Percentiles rank a stretch among this genome's conserved stretches.
phyloP scores from a whole-genome alignment of 2,797 vertebrate genomes.

The Anabas testudineus region DNA sequence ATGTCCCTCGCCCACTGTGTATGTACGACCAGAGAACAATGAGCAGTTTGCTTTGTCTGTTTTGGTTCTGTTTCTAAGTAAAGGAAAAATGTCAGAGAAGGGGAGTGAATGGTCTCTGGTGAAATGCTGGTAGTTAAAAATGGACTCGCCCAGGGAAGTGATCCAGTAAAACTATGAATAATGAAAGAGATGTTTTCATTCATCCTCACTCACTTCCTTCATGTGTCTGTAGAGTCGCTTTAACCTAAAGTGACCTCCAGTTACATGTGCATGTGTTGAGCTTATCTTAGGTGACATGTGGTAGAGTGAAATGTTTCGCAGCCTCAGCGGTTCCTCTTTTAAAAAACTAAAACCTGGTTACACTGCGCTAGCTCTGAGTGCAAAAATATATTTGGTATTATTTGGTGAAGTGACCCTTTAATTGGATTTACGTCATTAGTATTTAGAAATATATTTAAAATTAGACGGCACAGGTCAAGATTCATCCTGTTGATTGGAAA shows the following conservation, averaged over 20 bases:
- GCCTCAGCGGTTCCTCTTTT: no score
- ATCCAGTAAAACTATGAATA: background rate
- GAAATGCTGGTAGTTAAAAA: background rate
- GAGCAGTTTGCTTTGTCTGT: background rate
- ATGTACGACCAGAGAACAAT: background rate
- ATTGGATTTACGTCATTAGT: no score
- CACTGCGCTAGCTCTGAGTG: no score
- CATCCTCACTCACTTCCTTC: background rate
- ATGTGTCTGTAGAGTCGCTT: no score
- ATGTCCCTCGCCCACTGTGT: background rate
- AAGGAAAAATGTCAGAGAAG: background rate
- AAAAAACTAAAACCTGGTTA: no score
- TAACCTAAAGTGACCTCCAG: no score
- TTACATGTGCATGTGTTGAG: no score
- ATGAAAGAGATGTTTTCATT: background rate
- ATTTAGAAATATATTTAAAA: background rate
- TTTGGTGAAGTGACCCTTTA: no score
- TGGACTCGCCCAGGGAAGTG: background rate
- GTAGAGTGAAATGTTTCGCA: no score
- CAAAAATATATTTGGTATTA: no score
- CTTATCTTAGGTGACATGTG: no score
- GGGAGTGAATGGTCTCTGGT: background rate
- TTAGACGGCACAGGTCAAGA: conserved; percentile 1
- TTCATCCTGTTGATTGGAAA: conserved; percentile 7
- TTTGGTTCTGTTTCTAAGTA: background rate